Evolutionary conservation across 1,140 invertebrate species (phyloP), one percentile per base, ranked within the genome.

Genomic region (Lepidurus arcticus): DNA sequence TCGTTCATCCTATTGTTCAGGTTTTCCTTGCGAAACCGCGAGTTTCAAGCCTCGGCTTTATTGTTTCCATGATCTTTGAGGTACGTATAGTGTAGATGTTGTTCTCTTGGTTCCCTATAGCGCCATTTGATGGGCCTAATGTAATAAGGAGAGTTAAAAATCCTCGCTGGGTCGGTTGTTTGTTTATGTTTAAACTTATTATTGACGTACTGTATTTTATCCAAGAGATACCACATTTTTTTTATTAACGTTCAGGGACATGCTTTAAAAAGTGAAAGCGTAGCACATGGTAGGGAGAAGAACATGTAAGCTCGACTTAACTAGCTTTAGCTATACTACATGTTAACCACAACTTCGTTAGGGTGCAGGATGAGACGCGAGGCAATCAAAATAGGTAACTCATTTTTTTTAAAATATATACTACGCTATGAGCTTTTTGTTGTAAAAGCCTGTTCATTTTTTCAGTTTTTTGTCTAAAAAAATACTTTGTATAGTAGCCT

Each of bases 251-350:
- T 65, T 16, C 53, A 65, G 16, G 53, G 53, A 65, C 53, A 21
- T 65, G 53, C n/a, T 65, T 65, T 13, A 65, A 65, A 65, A 65
- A 65, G 53, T 21, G 53, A 21, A 65, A 4, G 13, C 7, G 53
- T 65, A 65, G 16, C 8, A 65, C n/a, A 65, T 21, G 16, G 16
- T 16, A 13, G 13, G 13, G 6, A 21, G 53, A 65, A 65, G 53
- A 65, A 65, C 34, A 65, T 65, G 53, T 65, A 65, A 65, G 53
- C 53, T 16, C n/a, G 53, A n/a, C 53, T 65, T 65, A 65, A 65
- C 53, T 7, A 65, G 53, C 53, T 65, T 65, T 65, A 65, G 53
- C 53, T 65, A 16, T 65, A 16, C 53, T n/a, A 65, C 16, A 21
- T 65, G 21, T 34, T 65, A 21, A n/a, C 53, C 53, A 13, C 53